Conservation (phyloP, 2,888 invertebrate genomes). For the Rapana venosa region DNA sequence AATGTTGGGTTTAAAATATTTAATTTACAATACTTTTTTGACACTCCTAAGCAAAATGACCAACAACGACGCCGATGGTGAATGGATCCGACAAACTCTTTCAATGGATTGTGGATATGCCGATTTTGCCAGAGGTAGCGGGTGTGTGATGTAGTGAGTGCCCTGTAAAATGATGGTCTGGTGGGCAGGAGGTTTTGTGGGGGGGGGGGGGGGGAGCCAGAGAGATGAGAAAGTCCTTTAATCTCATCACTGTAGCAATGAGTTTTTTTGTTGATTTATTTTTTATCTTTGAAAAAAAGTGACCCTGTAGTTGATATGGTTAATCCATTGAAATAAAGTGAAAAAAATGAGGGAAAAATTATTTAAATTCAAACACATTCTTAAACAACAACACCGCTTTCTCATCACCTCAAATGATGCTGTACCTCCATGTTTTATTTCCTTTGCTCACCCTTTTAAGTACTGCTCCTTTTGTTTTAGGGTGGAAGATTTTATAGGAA, state of each 20-base stretch:
- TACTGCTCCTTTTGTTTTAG: too few relatives aligned
- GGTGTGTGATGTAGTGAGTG: neutral
- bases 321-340: neutral
- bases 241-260: neutral
- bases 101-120: slow-evolving; percentile 32
- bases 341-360: neutral
- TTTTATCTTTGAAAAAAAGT: neutral
- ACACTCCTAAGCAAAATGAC: slow-evolving; percentile 68
- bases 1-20: neutral
- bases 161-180: too few relatives aligned
- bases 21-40: neutral
- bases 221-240: neutral
- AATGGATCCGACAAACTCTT: slow-evolving; percentile 38
- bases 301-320: neutral
- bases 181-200: too few relatives aligned
- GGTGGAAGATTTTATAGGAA: too few relatives aligned
- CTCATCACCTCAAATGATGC: neutral
- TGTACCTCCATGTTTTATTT: neutral
- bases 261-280: neutral
- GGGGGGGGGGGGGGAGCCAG: neutral
- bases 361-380: neutral
- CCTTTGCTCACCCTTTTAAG: too few relatives aligned
- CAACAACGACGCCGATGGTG: slow-evolving; percentile 30
- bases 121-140: slow-evolving; percentile 33
- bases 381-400: neutral